Evolutionary conservation across 1,140 invertebrate species (phyloP), one percentile per base, ranked within the genome.

Genomic region (Cotesia chilonis): DNA sequence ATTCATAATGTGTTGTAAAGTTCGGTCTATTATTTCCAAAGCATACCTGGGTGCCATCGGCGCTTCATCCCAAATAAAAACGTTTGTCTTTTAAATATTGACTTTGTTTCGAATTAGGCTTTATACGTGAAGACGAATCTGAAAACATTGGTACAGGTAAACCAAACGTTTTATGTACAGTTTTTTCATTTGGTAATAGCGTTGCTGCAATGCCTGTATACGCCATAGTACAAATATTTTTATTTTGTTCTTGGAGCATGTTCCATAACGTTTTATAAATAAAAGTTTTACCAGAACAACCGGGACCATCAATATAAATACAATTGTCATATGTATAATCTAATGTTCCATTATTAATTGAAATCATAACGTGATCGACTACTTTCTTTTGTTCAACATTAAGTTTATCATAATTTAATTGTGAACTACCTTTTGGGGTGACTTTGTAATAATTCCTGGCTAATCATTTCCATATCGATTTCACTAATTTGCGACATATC

Each of bases 11-110:
- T 77, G 74, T 47, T 67, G 63, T 28, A 79, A 69, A 63, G 73
- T 74, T 61, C 72, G 61, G 67, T 81, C 76, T 7, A 76, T 38
- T 12, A 69, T 36, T 47, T 70, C 68, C 10, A 70, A 41, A 1
- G 74, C 76, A 54, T 68, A 72, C 17, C 65, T 38, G 17, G 71
- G 75, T 7, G 77, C 52, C 80, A 80, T 79, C 1, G 77, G 75
- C 5, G 77, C 79, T 72, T 83, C 80, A 47, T 47, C 41, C 41
- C 41, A 47, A 47, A 47, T 47, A 47, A 47, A 47, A 47, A 47
- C 41, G 10, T 47, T 47, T 47, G 41, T 47, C 5, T 47, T 47
- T 47, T 47, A 47, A 47, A 47, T 47, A 47, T 47, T 47, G 41
- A 2, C 41, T 7, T 47, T 47, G 41, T 47, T 47, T 47, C 4